Evolutionary conservation across 2,888 invertebrate genomes (phyloP).

Genomic region (Torymus texanus): DNA sequence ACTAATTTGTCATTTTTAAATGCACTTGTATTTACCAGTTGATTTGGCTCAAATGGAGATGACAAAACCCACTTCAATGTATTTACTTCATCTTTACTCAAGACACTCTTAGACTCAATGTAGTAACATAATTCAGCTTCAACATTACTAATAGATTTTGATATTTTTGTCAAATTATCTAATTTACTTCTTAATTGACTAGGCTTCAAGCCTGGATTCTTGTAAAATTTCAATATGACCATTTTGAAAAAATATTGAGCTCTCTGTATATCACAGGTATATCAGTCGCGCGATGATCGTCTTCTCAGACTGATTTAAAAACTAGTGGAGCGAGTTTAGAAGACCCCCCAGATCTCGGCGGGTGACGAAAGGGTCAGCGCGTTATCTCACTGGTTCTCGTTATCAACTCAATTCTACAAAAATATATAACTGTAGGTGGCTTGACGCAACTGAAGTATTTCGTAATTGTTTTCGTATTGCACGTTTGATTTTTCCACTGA

Average conservation of each 20-base stretch:
- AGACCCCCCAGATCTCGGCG: constrained; percentile 50
- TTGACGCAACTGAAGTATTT: constrained; percentile 39
- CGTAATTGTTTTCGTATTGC: constrained; percentile 34
- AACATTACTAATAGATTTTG: constrained; percentile 75
- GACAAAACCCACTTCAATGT: constrained; percentile 87
- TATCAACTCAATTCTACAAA: neutral
- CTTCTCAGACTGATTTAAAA: constrained; percentile 2
- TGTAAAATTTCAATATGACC: constrained; percentile 80
- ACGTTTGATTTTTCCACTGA: too few relatives aligned
- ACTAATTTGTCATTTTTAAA: constrained; percentile 76
- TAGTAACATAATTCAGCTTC: constrained; percentile 89
- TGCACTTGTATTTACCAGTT: constrained; percentile 77
- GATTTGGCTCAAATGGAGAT: constrained; percentile 81
- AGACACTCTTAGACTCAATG: constrained; percentile 77
- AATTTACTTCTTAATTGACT: constrained; percentile 65
- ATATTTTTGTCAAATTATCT: constrained; percentile 60
- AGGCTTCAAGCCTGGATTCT: constrained; percentile 76
- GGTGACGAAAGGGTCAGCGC: constrained; percentile 30
- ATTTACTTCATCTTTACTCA: constrained; percentile 80
- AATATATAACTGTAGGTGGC: too few relatives aligned
- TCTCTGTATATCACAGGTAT: neutral
- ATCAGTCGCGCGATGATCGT: neutral
- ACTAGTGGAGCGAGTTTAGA: constrained; percentile 12
- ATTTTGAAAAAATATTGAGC: constrained; percentile 66
- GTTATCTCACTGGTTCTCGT: constrained; percentile 39